These are phyloP conservation scores for Akabosia matsudoensis DNA, from an alignment of 1,140 invertebrate genomes.

Conservation along the genomic window DNA sequence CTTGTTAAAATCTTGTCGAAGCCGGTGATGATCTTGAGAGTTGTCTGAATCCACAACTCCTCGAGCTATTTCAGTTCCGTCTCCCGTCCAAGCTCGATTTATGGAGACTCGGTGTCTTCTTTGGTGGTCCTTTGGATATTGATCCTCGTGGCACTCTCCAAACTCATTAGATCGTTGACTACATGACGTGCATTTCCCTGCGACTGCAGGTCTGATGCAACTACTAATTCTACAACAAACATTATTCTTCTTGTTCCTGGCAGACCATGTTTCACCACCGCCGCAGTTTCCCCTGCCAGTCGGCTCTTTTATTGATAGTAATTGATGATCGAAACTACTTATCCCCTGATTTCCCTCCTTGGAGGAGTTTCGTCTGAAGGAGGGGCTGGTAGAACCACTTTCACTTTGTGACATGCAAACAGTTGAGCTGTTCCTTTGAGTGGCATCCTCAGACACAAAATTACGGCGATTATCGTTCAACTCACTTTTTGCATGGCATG, in stretches of 20 bases:
- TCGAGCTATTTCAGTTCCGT: no score
- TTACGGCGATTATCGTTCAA: not conserved
- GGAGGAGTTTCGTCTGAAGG: not conserved
- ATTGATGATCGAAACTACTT: conserved; percentile 19
- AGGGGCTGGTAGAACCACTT: not conserved
- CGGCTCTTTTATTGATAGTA: conserved; percentile 3
- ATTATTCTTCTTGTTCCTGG: not conserved
- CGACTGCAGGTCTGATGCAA: not conserved
- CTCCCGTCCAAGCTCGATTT: not conserved
- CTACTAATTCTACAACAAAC: not conserved
- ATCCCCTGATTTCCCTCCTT: conserved; percentile 17
- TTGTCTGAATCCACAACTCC: no score
- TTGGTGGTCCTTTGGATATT: not conserved
- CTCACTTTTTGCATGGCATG: not conserved
- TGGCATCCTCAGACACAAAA: not conserved
- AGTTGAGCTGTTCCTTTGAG: not conserved
- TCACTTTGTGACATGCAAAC: not conserved
- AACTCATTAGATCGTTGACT: not conserved
- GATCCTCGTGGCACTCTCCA: conserved; percentile 4
- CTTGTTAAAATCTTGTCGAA: no score
- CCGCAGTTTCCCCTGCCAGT: not conserved
- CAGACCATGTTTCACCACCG: not conserved
- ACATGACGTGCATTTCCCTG: conserved; percentile 15
- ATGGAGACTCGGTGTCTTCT: not conserved
- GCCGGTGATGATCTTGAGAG: no score